Conservation (phyloP, 2,888 invertebrate species). For the Drosophila algonquin region DNA sequence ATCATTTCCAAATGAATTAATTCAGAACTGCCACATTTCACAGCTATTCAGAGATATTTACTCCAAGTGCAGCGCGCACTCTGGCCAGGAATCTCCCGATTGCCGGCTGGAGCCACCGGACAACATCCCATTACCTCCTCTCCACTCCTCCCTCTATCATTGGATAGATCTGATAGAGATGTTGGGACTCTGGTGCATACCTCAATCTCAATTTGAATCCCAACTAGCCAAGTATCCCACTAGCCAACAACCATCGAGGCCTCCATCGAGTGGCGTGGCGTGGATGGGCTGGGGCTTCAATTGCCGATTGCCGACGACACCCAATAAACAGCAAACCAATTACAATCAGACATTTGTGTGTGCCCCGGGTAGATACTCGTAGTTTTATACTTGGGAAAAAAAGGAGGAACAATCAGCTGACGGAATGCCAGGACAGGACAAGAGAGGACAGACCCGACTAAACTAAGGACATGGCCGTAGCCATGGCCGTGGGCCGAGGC, state of each 20-base stretch:
- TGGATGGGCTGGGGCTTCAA: neutral
- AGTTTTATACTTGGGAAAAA: constrained; percentile 1
- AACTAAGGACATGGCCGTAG: constrained; percentile 7
- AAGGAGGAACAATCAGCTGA: constrained; percentile 51
- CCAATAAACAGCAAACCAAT: constrained; percentile 73
- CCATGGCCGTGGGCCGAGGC: constrained; percentile 21
- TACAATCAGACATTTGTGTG: constrained; percentile 34
- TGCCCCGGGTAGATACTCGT: neutral
- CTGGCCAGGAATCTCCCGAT: constrained; percentile 10
- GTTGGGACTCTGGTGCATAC: constrained; percentile 11
- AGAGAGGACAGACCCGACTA: constrained; percentile 47
- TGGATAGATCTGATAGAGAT: constrained; percentile 21
- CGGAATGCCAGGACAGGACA: constrained; percentile 54
- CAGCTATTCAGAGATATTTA: no score
- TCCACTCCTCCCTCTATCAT: neutral
- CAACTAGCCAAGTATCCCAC: constrained; percentile 2
- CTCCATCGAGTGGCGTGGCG: neutral
- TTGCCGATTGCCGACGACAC: constrained; percentile 69
- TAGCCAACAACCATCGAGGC: neutral
- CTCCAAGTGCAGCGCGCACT: no score
- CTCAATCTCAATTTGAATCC: constrained; percentile 16
- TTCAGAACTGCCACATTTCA: no score
- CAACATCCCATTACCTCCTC: neutral
- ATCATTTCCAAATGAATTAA: no score
- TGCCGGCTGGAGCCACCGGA: constrained; percentile 13